These are phyloP conservation scores for Pithys albifrons DNA, from an alignment of 2,113 vertebrate genomes.

Conservation along the genomic window DNA sequence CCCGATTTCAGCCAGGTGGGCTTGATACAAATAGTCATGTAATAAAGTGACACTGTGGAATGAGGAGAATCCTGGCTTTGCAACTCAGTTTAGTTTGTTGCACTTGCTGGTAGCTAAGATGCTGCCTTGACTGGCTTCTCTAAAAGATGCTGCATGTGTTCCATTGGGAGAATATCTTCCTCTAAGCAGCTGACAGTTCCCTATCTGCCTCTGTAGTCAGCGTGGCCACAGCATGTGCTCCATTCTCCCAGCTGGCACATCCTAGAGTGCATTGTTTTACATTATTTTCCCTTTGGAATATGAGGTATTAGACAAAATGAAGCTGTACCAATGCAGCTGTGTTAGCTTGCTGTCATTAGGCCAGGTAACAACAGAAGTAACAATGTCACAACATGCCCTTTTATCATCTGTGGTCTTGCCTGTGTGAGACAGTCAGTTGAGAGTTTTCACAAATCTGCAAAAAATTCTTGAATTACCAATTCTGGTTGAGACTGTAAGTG, in stretches of 20 bases:
- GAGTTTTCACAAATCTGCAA: neutral
- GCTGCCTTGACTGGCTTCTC: neutral
- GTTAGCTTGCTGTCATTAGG: neutral
- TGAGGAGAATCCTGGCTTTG: rapidly evolving
- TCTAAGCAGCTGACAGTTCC: neutral
- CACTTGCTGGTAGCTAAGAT: neutral
- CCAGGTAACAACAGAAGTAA: neutral
- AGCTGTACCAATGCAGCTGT: neutral
- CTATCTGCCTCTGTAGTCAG: neutral
- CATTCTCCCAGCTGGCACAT: neutral
- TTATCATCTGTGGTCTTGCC: neutral
- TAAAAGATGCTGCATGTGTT: neutral
- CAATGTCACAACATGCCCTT: rapidly evolving
- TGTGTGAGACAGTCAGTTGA: neutral
- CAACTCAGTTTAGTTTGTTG: neutral
- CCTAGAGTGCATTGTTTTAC: neutral
- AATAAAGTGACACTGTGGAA: neutral
- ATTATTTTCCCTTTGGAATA: neutral
- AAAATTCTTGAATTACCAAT: neutral
- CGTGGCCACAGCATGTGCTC: neutral
- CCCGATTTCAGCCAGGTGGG: neutral
- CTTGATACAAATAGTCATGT: neutral
- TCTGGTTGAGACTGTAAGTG: neutral
- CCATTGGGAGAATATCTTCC: neutral
- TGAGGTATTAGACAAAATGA: neutral